These are phyloP conservation scores for Istiophorus platypterus DNA, from an alignment of 2,113 vertebrate species.

Conservation along the genomic window DNA sequence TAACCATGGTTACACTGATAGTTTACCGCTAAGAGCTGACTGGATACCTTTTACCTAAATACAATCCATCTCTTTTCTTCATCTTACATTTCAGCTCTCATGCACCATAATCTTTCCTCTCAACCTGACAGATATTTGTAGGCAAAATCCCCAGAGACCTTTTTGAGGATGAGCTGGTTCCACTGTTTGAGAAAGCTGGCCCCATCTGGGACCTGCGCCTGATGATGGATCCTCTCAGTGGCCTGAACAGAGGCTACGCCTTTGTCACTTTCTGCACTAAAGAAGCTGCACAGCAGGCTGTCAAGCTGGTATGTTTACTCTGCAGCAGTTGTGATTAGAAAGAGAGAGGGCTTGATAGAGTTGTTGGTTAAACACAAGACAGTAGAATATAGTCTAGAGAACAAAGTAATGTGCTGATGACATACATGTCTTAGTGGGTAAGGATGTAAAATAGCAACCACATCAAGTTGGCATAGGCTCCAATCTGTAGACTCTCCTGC, in stretches of 20 bases:
- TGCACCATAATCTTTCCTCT: constrained; percentile 27
- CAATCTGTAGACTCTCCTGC: not conserved
- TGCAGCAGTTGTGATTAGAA: constrained; percentile 3
- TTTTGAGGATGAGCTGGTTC: constrained; percentile 99
- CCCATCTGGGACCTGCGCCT: constrained; percentile 98
- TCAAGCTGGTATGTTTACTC: constrained; percentile 91
- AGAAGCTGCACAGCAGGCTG: constrained; percentile 98
- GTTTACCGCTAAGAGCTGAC: constrained; percentile 77
- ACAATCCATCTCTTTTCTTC: not conserved
- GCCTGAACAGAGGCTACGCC: constrained; percentile 98
- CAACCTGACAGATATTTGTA: constrained; percentile 94
- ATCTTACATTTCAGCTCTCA: not conserved
- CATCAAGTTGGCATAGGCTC: not conserved
- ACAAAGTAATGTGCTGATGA: not conserved
- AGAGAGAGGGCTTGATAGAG: not conserved
- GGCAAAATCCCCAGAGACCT: constrained; percentile 99
- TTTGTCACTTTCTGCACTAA: constrained; percentile 99
- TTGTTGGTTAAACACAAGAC: not conserved
- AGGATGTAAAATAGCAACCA: not conserved
- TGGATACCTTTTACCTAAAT: constrained; percentile 36
- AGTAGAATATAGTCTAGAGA: not conserved
- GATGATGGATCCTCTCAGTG: constrained; percentile 99
- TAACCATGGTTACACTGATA: constrained; percentile 71
- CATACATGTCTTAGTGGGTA: not conserved
- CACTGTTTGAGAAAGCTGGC: constrained; percentile 98